Evolutionary conservation across 2,888 invertebrate genomes (phyloP).

Genomic region (Dione vanillae): DNA sequence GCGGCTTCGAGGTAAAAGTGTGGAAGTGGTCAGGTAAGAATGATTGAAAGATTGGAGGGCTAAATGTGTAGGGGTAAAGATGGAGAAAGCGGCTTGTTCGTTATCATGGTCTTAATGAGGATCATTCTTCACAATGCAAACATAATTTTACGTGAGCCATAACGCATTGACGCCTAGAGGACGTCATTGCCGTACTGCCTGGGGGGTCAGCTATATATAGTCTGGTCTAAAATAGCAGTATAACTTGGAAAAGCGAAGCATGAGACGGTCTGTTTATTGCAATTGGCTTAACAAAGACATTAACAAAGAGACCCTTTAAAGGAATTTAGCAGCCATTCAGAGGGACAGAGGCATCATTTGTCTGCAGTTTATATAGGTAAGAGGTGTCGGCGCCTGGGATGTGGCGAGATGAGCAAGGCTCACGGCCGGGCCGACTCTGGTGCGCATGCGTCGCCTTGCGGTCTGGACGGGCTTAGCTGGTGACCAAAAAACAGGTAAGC

Average conservation of each 20-base stretch:
- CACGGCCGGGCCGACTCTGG: too few relatives aligned
- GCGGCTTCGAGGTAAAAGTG: too few relatives aligned
- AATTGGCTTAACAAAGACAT: conserved; percentile 55
- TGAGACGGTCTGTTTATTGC: conserved; percentile 63
- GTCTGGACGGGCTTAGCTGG: too few relatives aligned
- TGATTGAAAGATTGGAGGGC: too few relatives aligned
- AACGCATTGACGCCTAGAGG: conserved; percentile 63
- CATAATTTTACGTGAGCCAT: conserved; percentile 36
- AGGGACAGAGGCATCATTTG: conserved; percentile 58
- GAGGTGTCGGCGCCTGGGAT: too few relatives aligned
- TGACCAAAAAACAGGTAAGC: too few relatives aligned
- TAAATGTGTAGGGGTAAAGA: too few relatives aligned
- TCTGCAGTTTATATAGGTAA: conserved; percentile 53
- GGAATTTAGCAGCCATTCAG: conserved; percentile 57
- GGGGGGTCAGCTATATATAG: conserved; percentile 55
- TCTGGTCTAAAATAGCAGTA: conserved; percentile 67
- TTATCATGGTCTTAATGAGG: not conserved
- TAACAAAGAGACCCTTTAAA: conserved; percentile 53
- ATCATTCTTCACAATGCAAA: conserved; percentile 2
- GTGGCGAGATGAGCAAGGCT: too few relatives aligned
- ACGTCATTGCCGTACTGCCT: conserved; percentile 69
- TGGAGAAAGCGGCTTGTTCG: too few relatives aligned
- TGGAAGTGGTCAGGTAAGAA: conserved; percentile 4
- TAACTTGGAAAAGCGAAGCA: conserved; percentile 61
- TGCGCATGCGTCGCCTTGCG: conserved; percentile 69